A percentile compares a stretch with the other conserved stretches of the same genome.
phyloP scores from a whole-genome alignment of 1,140 invertebrate species.

The Mizuhopecten yessoensis region DNA sequence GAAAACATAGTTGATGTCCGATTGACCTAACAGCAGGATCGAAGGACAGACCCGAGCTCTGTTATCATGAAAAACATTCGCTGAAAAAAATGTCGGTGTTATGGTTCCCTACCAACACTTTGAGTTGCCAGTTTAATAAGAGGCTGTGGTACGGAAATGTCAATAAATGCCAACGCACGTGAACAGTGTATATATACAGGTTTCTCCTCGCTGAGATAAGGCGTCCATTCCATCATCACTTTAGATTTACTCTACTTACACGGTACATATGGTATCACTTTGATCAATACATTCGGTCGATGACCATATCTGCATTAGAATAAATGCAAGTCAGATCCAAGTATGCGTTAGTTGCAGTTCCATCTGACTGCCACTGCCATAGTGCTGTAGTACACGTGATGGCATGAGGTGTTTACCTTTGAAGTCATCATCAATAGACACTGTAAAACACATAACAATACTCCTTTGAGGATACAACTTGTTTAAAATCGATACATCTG shows the following conservation, averaged over 20 bases:
- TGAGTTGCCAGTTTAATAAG: too few species aligned
- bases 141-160: too few species aligned
- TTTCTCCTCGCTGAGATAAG: too few species aligned
- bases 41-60: too few species aligned
- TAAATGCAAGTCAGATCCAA: not conserved
- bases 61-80: too few species aligned
- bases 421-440: not conserved
- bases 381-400: not conserved
- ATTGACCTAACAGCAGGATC: too few species aligned
- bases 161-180: too few species aligned
- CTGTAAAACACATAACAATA: not conserved
- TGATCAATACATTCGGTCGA: not conserved
- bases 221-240: too few species aligned
- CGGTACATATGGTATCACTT: not conserved
- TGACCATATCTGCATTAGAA: not conserved
- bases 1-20: too few species aligned
- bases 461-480: not conserved
- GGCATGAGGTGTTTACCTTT: not conserved
- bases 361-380: not conserved
- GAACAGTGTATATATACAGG: too few species aligned
- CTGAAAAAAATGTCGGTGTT: too few species aligned
- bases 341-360: not conserved
- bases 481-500: not conserved
- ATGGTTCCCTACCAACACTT: too few species aligned
- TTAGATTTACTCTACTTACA: not conserved